These are phyloP conservation scores for Trachelus stipa DNA, from an alignment of 2,888 invertebrate genomes.

Conservation along the genomic window DNA sequence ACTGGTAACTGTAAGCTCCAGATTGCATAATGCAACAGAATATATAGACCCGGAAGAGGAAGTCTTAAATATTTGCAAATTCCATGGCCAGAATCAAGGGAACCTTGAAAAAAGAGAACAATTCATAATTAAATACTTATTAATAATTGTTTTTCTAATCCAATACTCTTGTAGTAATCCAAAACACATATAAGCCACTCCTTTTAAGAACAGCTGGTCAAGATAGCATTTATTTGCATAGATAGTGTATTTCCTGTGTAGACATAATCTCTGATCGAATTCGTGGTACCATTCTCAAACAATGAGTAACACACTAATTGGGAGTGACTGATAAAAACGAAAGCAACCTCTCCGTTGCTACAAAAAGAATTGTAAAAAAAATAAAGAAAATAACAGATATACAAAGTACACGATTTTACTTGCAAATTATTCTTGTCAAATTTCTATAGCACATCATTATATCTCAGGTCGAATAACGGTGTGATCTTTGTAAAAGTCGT, in stretches of 20 bases:
- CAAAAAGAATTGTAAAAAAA: not conserved
- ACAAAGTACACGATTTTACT: not conserved
- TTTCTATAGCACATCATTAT: not conserved
- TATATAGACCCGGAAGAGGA: not conserved
- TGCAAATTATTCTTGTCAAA: not conserved
- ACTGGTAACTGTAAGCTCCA: not conserved
- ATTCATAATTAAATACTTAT: not conserved
- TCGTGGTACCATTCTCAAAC: not conserved
- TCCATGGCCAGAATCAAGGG: not conserved
- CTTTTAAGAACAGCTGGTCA: not conserved
- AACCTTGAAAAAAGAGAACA: not conserved
- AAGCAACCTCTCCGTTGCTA: not conserved
- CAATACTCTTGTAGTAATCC: not conserved
- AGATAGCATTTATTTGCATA: conserved; percentile 3
- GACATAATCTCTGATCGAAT: not conserved
- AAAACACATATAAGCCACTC: not conserved
- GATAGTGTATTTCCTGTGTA: conserved; percentile 1
- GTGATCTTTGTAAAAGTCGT: not conserved
- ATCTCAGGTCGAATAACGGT: not conserved
- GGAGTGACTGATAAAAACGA: not conserved
- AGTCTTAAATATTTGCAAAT: not conserved
- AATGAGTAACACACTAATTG: not conserved
- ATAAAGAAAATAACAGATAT: not conserved
- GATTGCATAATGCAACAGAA: not conserved
- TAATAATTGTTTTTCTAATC: not conserved